Evolutionary conservation across 1,140 invertebrate genomes (phyloP).

Genomic region (Hyles vespertilio): DNA sequence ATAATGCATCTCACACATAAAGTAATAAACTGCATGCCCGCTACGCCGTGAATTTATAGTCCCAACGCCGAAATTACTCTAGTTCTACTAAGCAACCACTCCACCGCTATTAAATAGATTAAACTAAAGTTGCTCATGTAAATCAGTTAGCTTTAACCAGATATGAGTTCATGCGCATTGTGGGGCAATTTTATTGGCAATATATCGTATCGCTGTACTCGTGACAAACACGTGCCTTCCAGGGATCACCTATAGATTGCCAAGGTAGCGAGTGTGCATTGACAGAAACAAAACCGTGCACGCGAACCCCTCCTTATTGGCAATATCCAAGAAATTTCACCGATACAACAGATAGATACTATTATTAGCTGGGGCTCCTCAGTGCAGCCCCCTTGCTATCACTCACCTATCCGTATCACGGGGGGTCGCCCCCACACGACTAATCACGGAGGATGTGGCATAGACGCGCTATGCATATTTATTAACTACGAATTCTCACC

Average conservation of each 20-base stretch:
- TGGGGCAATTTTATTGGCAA: background rate
- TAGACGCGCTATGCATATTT: constrained; percentile 74
- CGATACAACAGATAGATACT: constrained; percentile 63
- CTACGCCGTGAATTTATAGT: constrained; percentile 22
- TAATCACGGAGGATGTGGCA: constrained; percentile 72
- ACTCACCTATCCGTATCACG: constrained; percentile 67
- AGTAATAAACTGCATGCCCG: constrained; percentile 33
- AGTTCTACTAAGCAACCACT: constrained; percentile 11
- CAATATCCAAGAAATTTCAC: constrained; percentile 71
- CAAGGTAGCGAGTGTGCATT: constrained; percentile 24
- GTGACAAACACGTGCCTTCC: constrained; percentile 25
- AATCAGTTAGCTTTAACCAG: background rate
- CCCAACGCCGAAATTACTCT: constrained; percentile 14
- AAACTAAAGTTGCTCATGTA: too few relatives aligned
- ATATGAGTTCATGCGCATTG: background rate
- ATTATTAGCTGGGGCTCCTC: constrained; percentile 67
- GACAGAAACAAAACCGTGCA: constrained; percentile 64
- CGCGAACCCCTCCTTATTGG: constrained; percentile 65
- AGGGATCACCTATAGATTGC: constrained; percentile 41
- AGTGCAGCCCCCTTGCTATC: constrained; percentile 63
- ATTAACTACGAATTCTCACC: constrained; percentile 68
- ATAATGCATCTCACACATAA: constrained; percentile 33
- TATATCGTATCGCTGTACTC: background rate
- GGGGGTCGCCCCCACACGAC: constrained; percentile 44
- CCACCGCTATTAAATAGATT: constrained; percentile 1